phyloP scores from a whole-genome alignment of 1,140 invertebrate genomes.

The Sminthurinus signatus region DNA sequence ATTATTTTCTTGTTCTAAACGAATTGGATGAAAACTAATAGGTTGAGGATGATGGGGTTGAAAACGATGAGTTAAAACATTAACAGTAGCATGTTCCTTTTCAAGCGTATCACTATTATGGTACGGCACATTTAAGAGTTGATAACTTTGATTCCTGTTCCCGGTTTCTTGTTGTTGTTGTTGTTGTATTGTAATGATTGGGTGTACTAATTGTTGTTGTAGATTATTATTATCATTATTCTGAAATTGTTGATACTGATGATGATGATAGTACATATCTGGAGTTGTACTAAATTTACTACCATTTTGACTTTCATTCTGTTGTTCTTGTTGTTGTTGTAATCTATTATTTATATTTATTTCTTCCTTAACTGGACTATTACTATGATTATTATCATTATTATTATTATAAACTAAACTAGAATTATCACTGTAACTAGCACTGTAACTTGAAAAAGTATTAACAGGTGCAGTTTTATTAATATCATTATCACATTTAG shows the following conservation, averaged over 20 bases:
- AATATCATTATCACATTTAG: conserved; percentile 12
- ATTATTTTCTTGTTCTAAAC: conserved; percentile 29
- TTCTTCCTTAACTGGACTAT: neutral
- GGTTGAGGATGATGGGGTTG: neutral
- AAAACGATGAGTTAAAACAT: too few species aligned
- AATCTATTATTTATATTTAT: too few species aligned
- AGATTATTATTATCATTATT: neutral
- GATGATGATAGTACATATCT: neutral
- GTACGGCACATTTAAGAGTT: neutral
- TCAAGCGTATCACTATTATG: neutral
- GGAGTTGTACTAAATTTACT: neutral
- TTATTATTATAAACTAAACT: neutral
- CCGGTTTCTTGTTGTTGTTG: neutral
- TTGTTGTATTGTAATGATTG: too few species aligned
- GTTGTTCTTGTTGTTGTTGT: too few species aligned
- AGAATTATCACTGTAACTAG: neutral
- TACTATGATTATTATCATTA: neutral
- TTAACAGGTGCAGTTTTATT: neutral
- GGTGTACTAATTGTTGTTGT: too few species aligned
- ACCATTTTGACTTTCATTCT: too few species aligned
- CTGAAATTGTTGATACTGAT: neutral
- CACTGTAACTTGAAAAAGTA: neutral
- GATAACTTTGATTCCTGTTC: conserved; percentile 1
- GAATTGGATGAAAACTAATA: conserved; percentile 1
- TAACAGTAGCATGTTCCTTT: neutral